Percentiles rank a stretch among this genome's conserved stretches.
phyloP scores from a whole-genome alignment of 2,888 invertebrate genomes.

The Scaptomyza caliginosa region DNA sequence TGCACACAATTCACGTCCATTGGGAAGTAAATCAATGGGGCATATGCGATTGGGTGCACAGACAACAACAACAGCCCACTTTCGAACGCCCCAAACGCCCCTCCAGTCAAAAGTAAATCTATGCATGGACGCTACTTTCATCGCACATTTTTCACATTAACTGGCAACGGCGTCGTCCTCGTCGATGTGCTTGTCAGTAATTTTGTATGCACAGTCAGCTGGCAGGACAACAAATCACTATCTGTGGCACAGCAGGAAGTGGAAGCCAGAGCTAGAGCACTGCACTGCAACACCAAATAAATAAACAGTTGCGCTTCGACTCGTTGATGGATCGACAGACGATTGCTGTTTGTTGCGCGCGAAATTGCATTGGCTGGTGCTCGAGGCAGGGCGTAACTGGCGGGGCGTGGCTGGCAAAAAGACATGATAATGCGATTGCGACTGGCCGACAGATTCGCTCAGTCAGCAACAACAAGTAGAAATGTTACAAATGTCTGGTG shows the following conservation, averaged over 20 bases:
- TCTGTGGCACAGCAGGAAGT: constrained; percentile 46
- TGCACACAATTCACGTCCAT: constrained; percentile 18
- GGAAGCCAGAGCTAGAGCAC: constrained; percentile 21
- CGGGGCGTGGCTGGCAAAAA: constrained; percentile 11
- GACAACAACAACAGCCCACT: constrained; percentile 17
- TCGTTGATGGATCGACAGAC: constrained; percentile 68
- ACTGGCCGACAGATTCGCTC: constrained; percentile 10
- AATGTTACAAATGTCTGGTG: not conserved
- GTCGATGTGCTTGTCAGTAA: constrained; percentile 61
- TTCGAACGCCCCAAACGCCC: constrained; percentile 10
- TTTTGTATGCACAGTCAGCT: constrained; percentile 72
- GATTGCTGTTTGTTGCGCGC: constrained; percentile 56
- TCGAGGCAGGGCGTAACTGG: constrained; percentile 1
- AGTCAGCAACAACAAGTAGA: constrained; percentile 17
- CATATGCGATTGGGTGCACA: constrained; percentile 47
- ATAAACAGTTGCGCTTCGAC: constrained; percentile 53
- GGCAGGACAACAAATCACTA: constrained; percentile 74
- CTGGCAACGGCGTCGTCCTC: constrained; percentile 42
- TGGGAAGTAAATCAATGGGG: constrained; percentile 64
- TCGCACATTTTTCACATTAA: constrained; percentile 78
- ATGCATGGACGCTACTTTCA: constrained; percentile 66
- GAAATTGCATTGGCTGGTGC: constrained; percentile 44
- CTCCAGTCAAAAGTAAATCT: constrained; percentile 51
- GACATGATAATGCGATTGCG: constrained; percentile 48
- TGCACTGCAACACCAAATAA: constrained; percentile 46